phyloP scores from a whole-genome alignment of 2,113 vertebrate species.

The Muntiacus reevesi region DNA sequence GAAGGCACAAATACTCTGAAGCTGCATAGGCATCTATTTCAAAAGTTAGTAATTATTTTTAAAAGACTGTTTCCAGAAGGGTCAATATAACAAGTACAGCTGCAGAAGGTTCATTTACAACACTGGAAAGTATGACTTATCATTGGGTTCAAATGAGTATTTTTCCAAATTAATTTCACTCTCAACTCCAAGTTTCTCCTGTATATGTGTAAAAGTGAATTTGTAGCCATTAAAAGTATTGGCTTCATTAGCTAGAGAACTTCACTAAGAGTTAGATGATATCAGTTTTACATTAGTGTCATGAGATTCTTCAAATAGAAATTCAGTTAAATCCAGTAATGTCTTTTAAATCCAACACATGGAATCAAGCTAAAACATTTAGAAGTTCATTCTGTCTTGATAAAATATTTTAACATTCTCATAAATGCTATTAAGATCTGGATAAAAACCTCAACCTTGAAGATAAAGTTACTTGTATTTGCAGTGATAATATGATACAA shows the following conservation, averaged over 20 bases:
- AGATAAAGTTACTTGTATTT: slow-evolving; percentile 1
- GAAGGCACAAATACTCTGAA: not conserved
- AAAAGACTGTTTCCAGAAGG: not conserved
- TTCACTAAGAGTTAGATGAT: not conserved
- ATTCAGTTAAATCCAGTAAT: not conserved
- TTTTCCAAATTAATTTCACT: slow-evolving; percentile 29
- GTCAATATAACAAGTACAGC: not conserved
- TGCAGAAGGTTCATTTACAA: not conserved
- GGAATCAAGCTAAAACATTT: slow-evolving; percentile 26
- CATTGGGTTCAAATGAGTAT: not conserved
- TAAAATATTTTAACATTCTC: slow-evolving; percentile 8
- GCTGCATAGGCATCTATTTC: not conserved
- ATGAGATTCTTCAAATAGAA: slow-evolving; percentile 4
- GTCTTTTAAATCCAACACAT: slow-evolving; percentile 4
- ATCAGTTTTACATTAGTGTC: not conserved
- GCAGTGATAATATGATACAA: not conserved
- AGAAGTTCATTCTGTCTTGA: not conserved
- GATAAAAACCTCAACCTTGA: not conserved
- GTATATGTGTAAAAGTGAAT: not conserved
- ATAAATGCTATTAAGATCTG: not conserved
- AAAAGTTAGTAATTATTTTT: not conserved
- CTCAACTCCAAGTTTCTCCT: not conserved
- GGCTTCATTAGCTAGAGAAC: not conserved
- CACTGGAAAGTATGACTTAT: not conserved
- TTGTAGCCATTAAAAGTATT: not conserved